Conservation (phyloP, 2,888 invertebrate genomes). For the Oeneis ivallda region DNA sequence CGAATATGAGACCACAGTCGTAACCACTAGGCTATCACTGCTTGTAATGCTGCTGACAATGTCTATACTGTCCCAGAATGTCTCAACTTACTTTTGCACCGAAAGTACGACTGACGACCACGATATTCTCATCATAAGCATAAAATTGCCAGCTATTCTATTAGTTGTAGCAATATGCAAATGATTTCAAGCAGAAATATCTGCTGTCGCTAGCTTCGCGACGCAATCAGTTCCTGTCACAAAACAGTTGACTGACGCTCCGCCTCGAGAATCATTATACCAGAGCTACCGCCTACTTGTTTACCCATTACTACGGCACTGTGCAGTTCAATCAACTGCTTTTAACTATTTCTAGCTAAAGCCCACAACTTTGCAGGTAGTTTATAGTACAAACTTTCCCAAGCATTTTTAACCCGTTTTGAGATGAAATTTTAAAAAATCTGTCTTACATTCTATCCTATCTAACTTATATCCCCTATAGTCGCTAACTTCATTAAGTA, state of each 20-base stretch:
- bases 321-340: constrained; percentile 49
- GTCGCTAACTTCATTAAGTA: no score
- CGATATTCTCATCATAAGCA: neutral
- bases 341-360: constrained; percentile 9
- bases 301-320: constrained; percentile 56
- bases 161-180: constrained; percentile 23
- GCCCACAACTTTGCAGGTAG: neutral
- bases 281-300: constrained; percentile 62
- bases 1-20: no score
- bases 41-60: no score
- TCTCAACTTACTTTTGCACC: no score
- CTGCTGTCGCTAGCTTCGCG: constrained; percentile 36
- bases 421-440: no score
- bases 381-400: no score
- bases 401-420: no score
- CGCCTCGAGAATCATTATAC: constrained; percentile 65
- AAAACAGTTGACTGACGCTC: constrained; percentile 52
- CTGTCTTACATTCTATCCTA: no score
- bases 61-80: no score
- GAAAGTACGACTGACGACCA: no score
- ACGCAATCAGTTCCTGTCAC: constrained; percentile 52
- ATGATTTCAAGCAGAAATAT: constrained; percentile 35
- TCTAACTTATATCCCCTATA: no score
- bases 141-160: neutral
- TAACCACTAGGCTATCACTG: no score